A percentile compares a stretch with the other conserved stretches of the same genome.
These are phyloP conservation scores for Elaeidobius kamerunicus DNA, from an alignment of 2,888 invertebrate species.

Conservation along the genomic window DNA sequence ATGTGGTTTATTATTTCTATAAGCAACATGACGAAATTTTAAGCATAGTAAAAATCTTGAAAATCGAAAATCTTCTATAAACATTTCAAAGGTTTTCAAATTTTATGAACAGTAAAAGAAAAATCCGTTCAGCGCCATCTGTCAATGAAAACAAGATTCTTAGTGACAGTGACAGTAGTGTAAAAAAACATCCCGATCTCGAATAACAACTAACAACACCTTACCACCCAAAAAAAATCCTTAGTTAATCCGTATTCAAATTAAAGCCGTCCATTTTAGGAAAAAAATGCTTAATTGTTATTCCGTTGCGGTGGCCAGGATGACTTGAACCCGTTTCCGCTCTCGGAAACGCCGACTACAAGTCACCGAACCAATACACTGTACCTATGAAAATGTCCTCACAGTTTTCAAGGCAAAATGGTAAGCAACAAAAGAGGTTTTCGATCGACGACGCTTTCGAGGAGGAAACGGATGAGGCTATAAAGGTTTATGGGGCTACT, in stretches of 20 bases:
- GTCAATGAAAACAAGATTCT: background rate
- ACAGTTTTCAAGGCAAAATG: constrained; percentile 29
- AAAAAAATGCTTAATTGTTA: constrained; percentile 14
- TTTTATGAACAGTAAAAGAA: no score
- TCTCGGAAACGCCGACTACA: background rate
- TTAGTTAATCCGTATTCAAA: constrained; percentile 16
- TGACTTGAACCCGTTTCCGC: constrained; percentile 3
- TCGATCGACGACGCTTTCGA: constrained; percentile 84
- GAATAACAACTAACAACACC: constrained; percentile 16
- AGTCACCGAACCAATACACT: background rate
- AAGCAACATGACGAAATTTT: no score
- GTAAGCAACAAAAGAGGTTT: constrained; percentile 54
- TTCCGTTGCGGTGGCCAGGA: constrained; percentile 2
- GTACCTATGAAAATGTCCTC: constrained; percentile 21
- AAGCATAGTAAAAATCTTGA: no score
- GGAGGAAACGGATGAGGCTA: constrained; percentile 78
- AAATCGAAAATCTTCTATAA: no score
- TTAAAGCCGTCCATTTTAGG: constrained; percentile 5
- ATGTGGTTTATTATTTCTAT: no score
- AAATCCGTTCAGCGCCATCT: constrained; percentile 8
- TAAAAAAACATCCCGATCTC: constrained; percentile 10
- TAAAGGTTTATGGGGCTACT: constrained; percentile 76
- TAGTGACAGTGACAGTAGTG: constrained; percentile 3
- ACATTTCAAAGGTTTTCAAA: no score
- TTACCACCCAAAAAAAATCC: constrained; percentile 1